Evolutionary conservation across 2,888 invertebrate genomes (phyloP).

Genomic region (Crocallis elinguaria): DNA sequence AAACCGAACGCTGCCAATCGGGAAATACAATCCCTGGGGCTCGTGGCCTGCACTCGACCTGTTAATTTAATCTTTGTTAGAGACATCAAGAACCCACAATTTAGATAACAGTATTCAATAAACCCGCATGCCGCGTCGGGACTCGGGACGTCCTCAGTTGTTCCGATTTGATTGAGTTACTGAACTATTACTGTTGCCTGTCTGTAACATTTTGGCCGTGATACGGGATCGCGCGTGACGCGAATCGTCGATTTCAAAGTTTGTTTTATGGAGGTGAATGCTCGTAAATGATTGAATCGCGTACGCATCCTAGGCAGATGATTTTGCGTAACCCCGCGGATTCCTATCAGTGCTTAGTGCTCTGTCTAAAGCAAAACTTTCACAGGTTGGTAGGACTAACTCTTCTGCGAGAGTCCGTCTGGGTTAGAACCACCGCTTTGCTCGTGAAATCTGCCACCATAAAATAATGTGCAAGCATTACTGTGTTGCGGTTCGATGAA

Average conservation of each 20-base stretch:
- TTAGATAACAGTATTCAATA: slow-evolving; percentile 80
- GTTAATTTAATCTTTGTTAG: slow-evolving; percentile 78
- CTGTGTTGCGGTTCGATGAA: no score
- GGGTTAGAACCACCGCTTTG: no score
- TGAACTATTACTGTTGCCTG: slow-evolving; percentile 62
- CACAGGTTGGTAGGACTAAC: no score
- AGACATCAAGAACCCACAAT: slow-evolving; percentile 73
- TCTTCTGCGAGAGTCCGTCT: no score
- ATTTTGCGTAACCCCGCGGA: slow-evolving; percentile 1
- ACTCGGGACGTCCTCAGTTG: slow-evolving; percentile 52
- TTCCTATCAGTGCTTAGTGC: no score
- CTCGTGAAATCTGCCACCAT: no score
- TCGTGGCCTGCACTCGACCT: slow-evolving; percentile 63
- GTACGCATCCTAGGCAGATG: slow-evolving; percentile 32
- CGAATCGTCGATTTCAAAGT: slow-evolving; percentile 48
- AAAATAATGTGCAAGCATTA: no score
- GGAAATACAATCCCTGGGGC: slow-evolving; percentile 57
- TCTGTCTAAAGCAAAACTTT: no score
- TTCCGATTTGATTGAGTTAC: slow-evolving; percentile 76
- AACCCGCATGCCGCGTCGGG: slow-evolving; percentile 66
- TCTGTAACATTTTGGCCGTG: slow-evolving; percentile 47
- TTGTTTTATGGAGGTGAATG: slow-evolving; percentile 46
- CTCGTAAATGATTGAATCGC: slow-evolving; percentile 46
- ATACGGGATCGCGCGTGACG: slow-evolving; percentile 50
- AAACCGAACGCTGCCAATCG: slow-evolving; percentile 55